A percentile compares a stretch with the other conserved stretches of the same genome.
phyloP scores from a whole-genome alignment of 2,113 vertebrate species.

The Hydrolagus affinis region DNA sequence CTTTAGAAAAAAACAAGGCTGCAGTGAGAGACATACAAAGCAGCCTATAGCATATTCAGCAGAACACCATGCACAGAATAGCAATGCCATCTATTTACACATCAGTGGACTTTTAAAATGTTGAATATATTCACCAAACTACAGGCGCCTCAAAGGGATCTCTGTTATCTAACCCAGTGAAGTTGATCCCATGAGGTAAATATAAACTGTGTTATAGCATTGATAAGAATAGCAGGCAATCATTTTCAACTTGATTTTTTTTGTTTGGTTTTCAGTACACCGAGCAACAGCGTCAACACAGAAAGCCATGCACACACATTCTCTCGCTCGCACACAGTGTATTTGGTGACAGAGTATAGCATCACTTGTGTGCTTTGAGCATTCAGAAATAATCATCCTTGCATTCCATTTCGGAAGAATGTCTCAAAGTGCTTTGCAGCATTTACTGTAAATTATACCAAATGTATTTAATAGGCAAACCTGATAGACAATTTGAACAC shows the following conservation, averaged over 20 bases:
- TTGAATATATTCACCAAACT: conserved; percentile 5
- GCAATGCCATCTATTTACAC: background rate
- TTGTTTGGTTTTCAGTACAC: background rate
- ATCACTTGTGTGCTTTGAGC: background rate
- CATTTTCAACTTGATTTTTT: conserved; percentile 4
- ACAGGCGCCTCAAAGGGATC: background rate
- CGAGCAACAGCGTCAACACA: background rate
- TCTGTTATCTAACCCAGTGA: conserved; percentile 9
- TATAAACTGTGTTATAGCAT: background rate
- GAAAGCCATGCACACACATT: background rate
- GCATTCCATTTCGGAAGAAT: too few relatives aligned
- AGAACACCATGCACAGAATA: background rate
- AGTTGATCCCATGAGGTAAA: background rate
- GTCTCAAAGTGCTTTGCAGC: too few relatives aligned
- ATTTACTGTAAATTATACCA: too few relatives aligned
- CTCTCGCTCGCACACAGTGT: background rate
- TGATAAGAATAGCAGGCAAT: conserved; percentile 2
- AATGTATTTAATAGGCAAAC: too few relatives aligned
- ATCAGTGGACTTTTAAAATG: conserved; percentile 4
- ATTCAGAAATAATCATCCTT: background rate
- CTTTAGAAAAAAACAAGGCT: conserved; percentile 6
- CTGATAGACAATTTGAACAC: too few relatives aligned
- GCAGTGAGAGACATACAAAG: background rate
- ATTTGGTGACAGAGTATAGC: background rate
- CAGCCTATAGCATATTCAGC: conserved; percentile 6